These are phyloP conservation scores for Spodoptera exigua DNA, from an alignment of 2,888 invertebrate genomes.

Conservation along the genomic window DNA sequence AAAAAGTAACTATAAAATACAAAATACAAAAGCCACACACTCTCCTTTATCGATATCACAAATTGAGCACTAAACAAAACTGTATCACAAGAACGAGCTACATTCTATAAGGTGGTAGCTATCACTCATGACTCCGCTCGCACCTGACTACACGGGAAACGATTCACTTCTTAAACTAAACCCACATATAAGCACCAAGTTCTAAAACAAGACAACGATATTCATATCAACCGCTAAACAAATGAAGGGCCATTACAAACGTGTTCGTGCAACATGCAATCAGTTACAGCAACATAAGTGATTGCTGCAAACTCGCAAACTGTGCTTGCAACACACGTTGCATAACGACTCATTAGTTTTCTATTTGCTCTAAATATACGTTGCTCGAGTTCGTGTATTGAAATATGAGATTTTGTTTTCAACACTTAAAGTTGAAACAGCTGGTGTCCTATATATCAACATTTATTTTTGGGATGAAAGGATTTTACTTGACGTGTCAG, in stretches of 20 bases:
- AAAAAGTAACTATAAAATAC: not conserved
- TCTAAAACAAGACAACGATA: conserved; percentile 52
- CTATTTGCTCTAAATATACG: conserved; percentile 62
- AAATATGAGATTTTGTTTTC: conserved; percentile 46
- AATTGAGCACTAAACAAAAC: no score
- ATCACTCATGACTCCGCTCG: not conserved
- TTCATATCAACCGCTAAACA: conserved; percentile 62
- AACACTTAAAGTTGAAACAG: conserved; percentile 23
- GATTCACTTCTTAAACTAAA: not conserved
- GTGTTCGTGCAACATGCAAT: conserved; percentile 78
- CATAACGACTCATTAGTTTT: conserved; percentile 69
- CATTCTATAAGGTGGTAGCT: no score
- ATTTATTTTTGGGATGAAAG: conserved; percentile 20
- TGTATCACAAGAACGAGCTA: no score
- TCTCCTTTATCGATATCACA: no score
- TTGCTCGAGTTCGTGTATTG: conserved; percentile 40
- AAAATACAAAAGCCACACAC: no score
- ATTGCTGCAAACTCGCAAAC: conserved; percentile 78
- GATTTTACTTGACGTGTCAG: not conserved
- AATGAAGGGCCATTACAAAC: conserved; percentile 71
- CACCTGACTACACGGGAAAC: not conserved
- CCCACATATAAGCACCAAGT: conserved; percentile 11
- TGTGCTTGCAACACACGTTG: conserved; percentile 60
- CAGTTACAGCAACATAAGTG: conserved; percentile 76
- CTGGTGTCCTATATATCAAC: conserved; percentile 35